A percentile compares a stretch with the other conserved stretches of the same genome.
These are phyloP conservation scores for Zaprionus tsacasi DNA, from an alignment of 1,140 invertebrate genomes.

Conservation along the genomic window DNA sequence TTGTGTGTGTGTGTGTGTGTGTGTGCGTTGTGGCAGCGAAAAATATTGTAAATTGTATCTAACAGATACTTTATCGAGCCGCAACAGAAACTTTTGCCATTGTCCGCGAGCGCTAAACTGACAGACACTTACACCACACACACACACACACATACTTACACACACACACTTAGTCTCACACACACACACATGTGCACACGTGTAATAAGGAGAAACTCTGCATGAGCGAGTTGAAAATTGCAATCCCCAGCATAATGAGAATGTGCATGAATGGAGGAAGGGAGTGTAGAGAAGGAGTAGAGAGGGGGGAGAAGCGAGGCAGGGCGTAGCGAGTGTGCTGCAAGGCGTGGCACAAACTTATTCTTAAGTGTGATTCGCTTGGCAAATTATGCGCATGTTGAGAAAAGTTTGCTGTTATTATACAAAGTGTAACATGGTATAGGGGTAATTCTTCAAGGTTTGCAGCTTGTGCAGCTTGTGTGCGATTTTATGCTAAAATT, in stretches of 20 bases:
- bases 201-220: constrained; percentile 25
- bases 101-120: constrained; percentile 73
- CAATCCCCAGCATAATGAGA: constrained; percentile 44
- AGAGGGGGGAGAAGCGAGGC: neutral
- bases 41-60: constrained; percentile 81
- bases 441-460: neutral
- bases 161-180: constrained; percentile 43
- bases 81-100: constrained; percentile 78
- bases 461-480: neutral
- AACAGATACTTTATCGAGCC: constrained; percentile 81
- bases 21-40: constrained; percentile 30
- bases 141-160: neutral
- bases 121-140: constrained; percentile 7
- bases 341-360: constrained; percentile 28
- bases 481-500: neutral
- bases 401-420: constrained; percentile 15
- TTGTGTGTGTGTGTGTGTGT: constrained; percentile 35
- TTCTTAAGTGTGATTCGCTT: constrained; percentile 39
- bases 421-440: constrained; percentile 1
- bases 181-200: constrained; percentile 26
- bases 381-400: constrained; percentile 44
- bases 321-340: neutral
- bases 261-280: neutral
- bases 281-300: neutral
- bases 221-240: constrained; percentile 55